These are phyloP conservation scores for Vulpes ferrilata DNA, from an alignment of 2,113 vertebrate species.

Conservation along the genomic window DNA sequence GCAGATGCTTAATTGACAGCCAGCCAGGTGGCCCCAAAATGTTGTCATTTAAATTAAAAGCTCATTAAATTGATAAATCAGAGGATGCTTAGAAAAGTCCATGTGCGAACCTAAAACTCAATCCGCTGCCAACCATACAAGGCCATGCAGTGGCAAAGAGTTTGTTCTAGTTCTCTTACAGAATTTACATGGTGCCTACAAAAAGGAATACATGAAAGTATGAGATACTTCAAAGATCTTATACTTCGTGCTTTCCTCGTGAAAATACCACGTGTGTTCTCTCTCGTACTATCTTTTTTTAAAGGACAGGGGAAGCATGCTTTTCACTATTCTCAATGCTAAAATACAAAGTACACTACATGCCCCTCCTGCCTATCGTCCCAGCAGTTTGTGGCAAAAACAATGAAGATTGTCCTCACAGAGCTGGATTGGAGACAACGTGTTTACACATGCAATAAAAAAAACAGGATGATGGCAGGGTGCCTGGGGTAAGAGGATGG, in stretches of 20 bases:
- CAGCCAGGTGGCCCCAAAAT: neutral
- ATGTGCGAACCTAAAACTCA: too few relatives aligned
- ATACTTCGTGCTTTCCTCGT: rapidly evolving
- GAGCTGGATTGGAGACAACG: too few relatives aligned
- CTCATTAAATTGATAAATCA: neutral
- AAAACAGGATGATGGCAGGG: neutral
- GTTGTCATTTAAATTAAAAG: neutral
- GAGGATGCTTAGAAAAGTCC: neutral
- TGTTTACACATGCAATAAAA: too few relatives aligned
- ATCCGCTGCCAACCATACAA: too few relatives aligned
- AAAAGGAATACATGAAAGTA: neutral
- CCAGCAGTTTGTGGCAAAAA: neutral
- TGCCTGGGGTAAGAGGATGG: neutral
- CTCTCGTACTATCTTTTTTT: neutral
- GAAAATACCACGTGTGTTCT: neutral
- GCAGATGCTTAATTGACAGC: too few relatives aligned
- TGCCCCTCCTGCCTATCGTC: neutral
- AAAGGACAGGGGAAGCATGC: neutral
- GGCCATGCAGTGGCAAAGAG: neutral
- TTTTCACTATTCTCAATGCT: neutral
- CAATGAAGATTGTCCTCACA: neutral
- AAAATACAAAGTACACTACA: neutral
- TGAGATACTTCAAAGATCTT: neutral
- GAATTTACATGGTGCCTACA: neutral
- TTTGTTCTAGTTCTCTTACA: rapidly evolving